Base-by-base conservation (phyloP, 2,113 vertebrate genomes). In the Fulica atra region DNA sequence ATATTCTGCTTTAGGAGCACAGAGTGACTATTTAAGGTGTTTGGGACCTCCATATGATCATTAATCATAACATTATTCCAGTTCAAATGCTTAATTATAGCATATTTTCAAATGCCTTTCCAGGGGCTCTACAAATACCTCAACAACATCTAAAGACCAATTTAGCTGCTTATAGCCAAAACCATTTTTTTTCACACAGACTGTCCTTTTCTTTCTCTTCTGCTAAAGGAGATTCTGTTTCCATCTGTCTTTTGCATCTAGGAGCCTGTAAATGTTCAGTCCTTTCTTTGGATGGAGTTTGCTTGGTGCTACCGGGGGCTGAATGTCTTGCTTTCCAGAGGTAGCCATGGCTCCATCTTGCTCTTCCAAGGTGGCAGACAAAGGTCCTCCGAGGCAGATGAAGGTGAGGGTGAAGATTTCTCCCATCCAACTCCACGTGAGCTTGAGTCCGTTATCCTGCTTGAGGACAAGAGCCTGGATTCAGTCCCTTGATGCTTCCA, bases 1-100 rank as follows among this genome's bases (percentile, higher is more conserved):
- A 73, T 64, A 42, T 89, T 44, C 89, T 93, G 51, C 2, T 95
- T 97, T 95, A 96, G 81, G 66, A 95, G 38, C 70, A 88, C 72
- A 38, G 50, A 54, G 93, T 82, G 90, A 89, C 92, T 96, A 64
- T 85, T 89, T 59, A 92, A 95, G 79, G 91, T 95, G 91, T 90
- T 93, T 69, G 81, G 61, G 80, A 96, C 85, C 89, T 95, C 93
- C 65, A n/a, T 64, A 66, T 65, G 90, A 89, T 87, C 93, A 25
- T 88, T 94, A 89, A 95, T 97, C 96, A 93, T 79, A 96, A 96
- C 85, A 89, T 97, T 92, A 94, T 97, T 89, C 86, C 89, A 81
- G 87, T 74, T 89, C 90, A 77, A 82, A 80, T 81, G 78, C 60
- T 93, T 97, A 97, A 96, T 96, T 93, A 89, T 9, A 86, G 81